Conservation (phyloP, 2,113 vertebrate genomes). For the Recurvirostra avosetta region DNA sequence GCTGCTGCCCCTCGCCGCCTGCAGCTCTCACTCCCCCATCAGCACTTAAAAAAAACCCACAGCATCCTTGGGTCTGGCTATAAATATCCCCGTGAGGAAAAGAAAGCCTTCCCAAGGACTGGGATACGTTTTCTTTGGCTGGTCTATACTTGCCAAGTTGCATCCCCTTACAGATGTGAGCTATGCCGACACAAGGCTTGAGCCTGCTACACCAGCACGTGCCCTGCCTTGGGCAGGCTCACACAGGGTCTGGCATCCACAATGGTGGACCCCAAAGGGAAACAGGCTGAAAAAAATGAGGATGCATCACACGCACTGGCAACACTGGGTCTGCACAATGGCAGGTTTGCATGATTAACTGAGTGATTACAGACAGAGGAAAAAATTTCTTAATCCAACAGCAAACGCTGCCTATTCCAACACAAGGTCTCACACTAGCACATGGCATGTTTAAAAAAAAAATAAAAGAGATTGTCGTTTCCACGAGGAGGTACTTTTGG, state of each 20-base stretch:
- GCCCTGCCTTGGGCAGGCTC: not conserved
- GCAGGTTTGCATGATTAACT: not conserved
- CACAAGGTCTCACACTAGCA: not conserved
- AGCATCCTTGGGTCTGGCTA: not conserved
- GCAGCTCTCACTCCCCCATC: rapidly evolving
- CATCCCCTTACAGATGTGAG: not conserved
- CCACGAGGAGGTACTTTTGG: not conserved
- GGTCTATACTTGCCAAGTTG: not conserved
- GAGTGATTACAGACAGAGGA: not conserved
- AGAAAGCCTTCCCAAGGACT: not conserved
- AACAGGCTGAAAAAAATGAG: not conserved
- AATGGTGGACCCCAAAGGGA: not conserved
- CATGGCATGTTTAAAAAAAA: not conserved
- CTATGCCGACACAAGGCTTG: not conserved
- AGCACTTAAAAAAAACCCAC: not conserved
- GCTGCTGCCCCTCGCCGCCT: not conserved
- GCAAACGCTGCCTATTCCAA: not conserved
- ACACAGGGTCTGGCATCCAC: not conserved
- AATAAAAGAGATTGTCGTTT: rapidly evolving
- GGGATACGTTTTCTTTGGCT: not conserved
- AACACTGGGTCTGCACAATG: not conserved
- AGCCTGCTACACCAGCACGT: not conserved
- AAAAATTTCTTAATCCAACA: not conserved
- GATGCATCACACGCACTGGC: not conserved
- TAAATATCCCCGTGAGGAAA: not conserved